These are phyloP conservation scores for Rhodinocichla rosea DNA, from an alignment of 2,113 vertebrate genomes.

Conservation along the genomic window DNA sequence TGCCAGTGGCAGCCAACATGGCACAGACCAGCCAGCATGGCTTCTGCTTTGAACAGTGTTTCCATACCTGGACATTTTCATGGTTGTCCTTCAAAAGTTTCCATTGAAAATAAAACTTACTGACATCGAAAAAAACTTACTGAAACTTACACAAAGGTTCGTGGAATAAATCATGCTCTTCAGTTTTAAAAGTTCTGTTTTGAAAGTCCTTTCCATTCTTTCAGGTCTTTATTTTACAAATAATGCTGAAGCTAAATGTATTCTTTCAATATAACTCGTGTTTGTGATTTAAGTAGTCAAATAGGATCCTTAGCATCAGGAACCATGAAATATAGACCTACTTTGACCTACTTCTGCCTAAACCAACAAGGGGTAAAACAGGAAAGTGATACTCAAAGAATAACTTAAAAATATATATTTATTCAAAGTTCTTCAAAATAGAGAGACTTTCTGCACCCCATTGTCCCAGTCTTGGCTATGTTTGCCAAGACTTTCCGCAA, in stretches of 20 bases:
- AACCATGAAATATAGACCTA: not conserved
- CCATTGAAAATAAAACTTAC: conserved; percentile 19
- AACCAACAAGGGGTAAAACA: not conserved
- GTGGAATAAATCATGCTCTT: not conserved
- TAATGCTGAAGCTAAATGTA: not conserved
- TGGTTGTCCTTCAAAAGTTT: not conserved
- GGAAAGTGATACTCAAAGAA: not conserved
- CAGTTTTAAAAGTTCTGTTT: not conserved
- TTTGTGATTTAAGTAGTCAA: not conserved
- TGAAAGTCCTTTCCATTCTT: not conserved
- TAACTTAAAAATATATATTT: not conserved
- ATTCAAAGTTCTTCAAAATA: not conserved
- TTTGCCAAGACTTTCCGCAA: not conserved
- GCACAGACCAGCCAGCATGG: accelerated
- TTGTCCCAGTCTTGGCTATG: not conserved
- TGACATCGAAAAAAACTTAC: not conserved
- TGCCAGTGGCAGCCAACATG: not conserved
- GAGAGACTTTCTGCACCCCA: not conserved
- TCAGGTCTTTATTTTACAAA: not conserved
- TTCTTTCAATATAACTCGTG: not conserved
- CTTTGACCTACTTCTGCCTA: not conserved
- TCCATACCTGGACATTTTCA: not conserved
- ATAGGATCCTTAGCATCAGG: not conserved
- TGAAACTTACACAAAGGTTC: not conserved
- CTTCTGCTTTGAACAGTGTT: not conserved